phyloP scores from a whole-genome alignment of 2,888 invertebrate species.

The Hartigia nigra region DNA sequence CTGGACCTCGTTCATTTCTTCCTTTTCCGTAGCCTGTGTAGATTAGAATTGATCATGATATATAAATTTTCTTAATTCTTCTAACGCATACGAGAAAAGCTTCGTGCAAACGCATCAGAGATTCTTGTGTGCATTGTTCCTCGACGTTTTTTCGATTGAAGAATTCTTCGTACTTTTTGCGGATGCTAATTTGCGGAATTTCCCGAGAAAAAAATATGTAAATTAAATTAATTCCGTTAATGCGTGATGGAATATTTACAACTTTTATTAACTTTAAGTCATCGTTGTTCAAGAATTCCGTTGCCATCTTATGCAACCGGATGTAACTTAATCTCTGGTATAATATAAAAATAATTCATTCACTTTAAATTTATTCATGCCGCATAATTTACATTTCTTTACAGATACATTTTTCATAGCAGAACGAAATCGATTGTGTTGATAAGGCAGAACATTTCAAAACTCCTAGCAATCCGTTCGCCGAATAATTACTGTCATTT shows the following conservation, averaged over 20 bases:
- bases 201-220: background rate
- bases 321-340: background rate
- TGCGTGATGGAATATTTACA: background rate
- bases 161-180: slow-evolving; percentile 36
- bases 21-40: slow-evolving; percentile 34
- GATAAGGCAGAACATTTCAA: background rate
- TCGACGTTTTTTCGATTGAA: slow-evolving; percentile 40
- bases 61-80: background rate
- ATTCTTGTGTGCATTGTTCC: slow-evolving; percentile 47
- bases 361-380: background rate
- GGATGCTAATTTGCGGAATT: slow-evolving; percentile 4
- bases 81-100: slow-evolving; percentile 43
- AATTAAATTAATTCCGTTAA: background rate
- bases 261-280: background rate
- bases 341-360: background rate
- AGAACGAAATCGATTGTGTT: background rate
- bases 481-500: background rate
- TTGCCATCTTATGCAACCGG: background rate
- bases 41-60: background rate
- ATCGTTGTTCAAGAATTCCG: background rate
- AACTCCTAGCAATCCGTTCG: background rate
- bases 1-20: slow-evolving; percentile 40
- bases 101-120: slow-evolving; percentile 44
- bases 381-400: background rate
- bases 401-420: background rate